These are phyloP conservation scores for Mycalesis mineus DNA, from an alignment of 2,888 invertebrate species.

Conservation along the genomic window DNA sequence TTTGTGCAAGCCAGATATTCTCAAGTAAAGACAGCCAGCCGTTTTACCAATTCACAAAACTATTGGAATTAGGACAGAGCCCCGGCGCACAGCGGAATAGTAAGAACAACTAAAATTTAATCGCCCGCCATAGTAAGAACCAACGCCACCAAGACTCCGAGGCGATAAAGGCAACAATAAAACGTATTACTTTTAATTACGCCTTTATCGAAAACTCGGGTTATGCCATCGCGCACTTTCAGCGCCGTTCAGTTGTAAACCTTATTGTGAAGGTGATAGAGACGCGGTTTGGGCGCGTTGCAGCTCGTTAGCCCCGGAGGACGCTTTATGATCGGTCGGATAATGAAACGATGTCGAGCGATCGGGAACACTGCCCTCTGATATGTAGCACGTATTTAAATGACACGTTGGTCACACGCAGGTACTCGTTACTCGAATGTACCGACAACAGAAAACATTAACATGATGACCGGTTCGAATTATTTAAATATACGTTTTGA, in stretches of 20 bases:
- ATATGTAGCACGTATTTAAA: slow-evolving; percentile 11
- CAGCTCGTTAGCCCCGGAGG: slow-evolving; percentile 15
- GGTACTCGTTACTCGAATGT: no score
- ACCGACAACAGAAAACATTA: not conserved
- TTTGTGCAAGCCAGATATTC: no score
- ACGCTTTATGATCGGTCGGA: slow-evolving; percentile 26
- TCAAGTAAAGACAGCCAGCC: no score
- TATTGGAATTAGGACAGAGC: no score
- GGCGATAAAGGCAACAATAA: slow-evolving; percentile 19
- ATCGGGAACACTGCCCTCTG: slow-evolving; percentile 12
- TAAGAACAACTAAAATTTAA: slow-evolving; percentile 5
- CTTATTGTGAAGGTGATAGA: not conserved
- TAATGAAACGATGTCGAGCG: slow-evolving; percentile 27
- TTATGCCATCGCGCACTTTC: slow-evolving; percentile 14
- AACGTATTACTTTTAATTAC: slow-evolving; percentile 27
- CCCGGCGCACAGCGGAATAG: not conserved
- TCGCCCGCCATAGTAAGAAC: not conserved
- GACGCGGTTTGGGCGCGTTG: not conserved
- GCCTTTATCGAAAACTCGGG: slow-evolving; percentile 23
- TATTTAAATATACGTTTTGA: no score
- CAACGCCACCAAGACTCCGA: not conserved
- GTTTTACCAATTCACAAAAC: no score
- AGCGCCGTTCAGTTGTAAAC: slow-evolving; percentile 1
- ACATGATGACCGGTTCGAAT: no score
- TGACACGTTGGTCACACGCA: slow-evolving; percentile 2